These are phyloP conservation scores for Peromyscus eremicus DNA, from an alignment of 2,797 vertebrate species.

Conservation along the genomic window DNA sequence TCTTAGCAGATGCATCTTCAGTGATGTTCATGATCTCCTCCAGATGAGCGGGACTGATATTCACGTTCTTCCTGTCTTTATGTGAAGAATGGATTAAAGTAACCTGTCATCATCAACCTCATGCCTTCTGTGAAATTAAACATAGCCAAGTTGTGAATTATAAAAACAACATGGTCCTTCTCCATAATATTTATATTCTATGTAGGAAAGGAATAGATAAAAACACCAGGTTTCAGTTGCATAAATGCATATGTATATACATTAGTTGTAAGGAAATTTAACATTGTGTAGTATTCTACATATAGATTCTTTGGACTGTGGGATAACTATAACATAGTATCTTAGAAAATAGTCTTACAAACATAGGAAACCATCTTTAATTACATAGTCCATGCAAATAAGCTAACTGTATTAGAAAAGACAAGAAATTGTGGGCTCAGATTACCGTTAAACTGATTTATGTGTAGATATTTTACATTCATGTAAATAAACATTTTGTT, in stretches of 20 bases:
- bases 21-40: slow-evolving; percentile 9
- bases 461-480: slow-evolving; percentile 47
- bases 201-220: not conserved
- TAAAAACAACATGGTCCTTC: slow-evolving; percentile 34
- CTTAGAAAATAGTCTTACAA: slow-evolving; percentile 45
- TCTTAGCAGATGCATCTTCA: slow-evolving; percentile 12
- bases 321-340: not conserved
- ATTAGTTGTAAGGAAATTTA: slow-evolving; percentile 3
- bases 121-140: not conserved
- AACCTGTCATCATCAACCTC: not conserved
- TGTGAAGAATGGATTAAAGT: slow-evolving; percentile 13
- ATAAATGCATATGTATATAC: not conserved
- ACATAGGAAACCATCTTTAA: not conserved
- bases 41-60: not conserved
- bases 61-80: not conserved
- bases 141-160: slow-evolving; percentile 26
- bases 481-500: slow-evolving; percentile 42
- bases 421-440: not conserved
- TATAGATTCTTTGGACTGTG: not conserved
- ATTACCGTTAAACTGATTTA: slow-evolving; percentile 33
- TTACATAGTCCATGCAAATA: slow-evolving; percentile 1
- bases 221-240: slow-evolving; percentile 38
- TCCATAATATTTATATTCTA: not conserved
- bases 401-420: slow-evolving; percentile 46
- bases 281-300: not conserved